A percentile compares a stretch with the other conserved stretches of the same genome.
These are phyloP conservation scores for Syritta pipiens DNA, from an alignment of 2,888 invertebrate species.

Conservation along the genomic window DNA sequence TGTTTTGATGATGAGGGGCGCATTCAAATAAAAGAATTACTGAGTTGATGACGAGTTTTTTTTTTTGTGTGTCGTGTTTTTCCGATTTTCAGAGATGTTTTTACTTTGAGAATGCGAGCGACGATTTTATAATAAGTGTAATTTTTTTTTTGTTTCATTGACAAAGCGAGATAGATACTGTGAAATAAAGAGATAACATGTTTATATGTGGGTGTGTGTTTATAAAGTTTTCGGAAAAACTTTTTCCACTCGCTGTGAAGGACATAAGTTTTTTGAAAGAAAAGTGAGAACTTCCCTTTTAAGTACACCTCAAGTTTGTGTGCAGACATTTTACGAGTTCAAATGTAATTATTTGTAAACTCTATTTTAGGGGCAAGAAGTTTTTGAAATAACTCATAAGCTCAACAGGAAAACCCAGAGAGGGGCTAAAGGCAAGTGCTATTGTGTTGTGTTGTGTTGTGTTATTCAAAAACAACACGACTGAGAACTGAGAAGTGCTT, in stretches of 20 bases:
- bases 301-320: slow-evolving; percentile 29
- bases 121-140: too few relatives aligned
- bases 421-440: too few relatives aligned
- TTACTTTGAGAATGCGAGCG: slow-evolving; percentile 26
- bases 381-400: slow-evolving; percentile 30
- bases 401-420: too few relatives aligned
- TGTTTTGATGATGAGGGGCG: slow-evolving; percentile 52
- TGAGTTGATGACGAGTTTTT: slow-evolving; percentile 54
- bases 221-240: slow-evolving; percentile 30
- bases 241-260: slow-evolving; percentile 30
- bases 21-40: slow-evolving; percentile 56
- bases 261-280: slow-evolving; percentile 51
- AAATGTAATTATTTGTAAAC: slow-evolving; percentile 56
- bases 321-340: slow-evolving; percentile 35
- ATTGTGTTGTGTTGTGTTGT: too few relatives aligned
- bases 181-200: not conserved
- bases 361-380: slow-evolving; percentile 42
- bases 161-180: slow-evolving; percentile 20
- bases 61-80: not conserved
- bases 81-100: slow-evolving; percentile 7
- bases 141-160: too few relatives aligned
- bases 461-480: too few relatives aligned
- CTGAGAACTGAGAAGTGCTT: too few relatives aligned
- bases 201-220: slow-evolving; percentile 10
- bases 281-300: slow-evolving; percentile 55